A percentile compares a stretch with the other conserved stretches of the same genome.
Evolutionary conservation across 2,888 invertebrate genomes (phyloP).

Genomic region (Netelia inedita): DNA sequence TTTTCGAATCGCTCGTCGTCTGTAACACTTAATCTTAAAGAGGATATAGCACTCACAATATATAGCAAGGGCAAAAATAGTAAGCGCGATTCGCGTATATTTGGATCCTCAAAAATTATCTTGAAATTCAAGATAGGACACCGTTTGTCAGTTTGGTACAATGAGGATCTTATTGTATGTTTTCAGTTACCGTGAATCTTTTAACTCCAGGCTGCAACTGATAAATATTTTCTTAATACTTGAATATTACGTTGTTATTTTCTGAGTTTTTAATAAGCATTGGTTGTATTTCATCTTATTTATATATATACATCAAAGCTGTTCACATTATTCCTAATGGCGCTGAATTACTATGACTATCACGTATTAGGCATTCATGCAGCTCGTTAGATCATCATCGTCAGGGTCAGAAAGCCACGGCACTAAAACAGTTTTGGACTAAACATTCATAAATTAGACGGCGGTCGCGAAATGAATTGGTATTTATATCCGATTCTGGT

Average conservation of each 20-base stretch:
- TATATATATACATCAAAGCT: no score
- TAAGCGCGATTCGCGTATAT: neutral
- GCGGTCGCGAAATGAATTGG: no score
- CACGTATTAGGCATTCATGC: neutral
- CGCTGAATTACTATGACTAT: no score
- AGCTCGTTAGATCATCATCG: neutral
- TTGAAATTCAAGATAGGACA: constrained; percentile 5
- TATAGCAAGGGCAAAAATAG: no score
- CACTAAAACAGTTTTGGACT: neutral
- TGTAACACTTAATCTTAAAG: no score
- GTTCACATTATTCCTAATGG: no score
- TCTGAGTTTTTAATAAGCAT: no score
- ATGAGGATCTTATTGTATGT: neutral
- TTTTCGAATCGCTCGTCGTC: no score
- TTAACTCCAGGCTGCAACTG: constrained; percentile 66
- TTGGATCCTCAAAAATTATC: neutral
- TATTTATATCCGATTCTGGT: neutral
- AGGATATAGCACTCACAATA: no score
- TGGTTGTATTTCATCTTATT: no score
- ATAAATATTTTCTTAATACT: neutral
- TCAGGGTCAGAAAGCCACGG: neutral
- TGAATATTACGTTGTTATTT: neutral
- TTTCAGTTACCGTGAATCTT: constrained; percentile 13
- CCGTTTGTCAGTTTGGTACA: neutral
- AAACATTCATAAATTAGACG: no score